Conservation (phyloP, 2,888 invertebrate genomes). For the Calliopum simillimum region DNA sequence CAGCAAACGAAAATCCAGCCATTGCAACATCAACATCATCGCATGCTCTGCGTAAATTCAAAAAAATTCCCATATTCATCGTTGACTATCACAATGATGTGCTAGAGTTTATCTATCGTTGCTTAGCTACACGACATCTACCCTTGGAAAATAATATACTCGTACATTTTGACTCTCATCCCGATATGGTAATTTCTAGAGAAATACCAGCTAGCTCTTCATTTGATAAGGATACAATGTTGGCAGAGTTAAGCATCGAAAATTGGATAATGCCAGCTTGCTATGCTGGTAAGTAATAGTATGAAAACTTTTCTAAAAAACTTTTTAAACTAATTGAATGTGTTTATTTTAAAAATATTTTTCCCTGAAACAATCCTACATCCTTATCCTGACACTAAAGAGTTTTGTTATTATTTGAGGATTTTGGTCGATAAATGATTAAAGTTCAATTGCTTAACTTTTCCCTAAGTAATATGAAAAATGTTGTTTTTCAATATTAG, state of each 20-base stretch:
- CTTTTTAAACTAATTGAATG: neutral
- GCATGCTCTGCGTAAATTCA: slow-evolving; percentile 51
- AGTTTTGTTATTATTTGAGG: too few relatives aligned
- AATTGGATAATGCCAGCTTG: slow-evolving; percentile 93
- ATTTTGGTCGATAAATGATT: too few relatives aligned
- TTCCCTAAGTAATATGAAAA: too few relatives aligned
- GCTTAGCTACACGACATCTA: slow-evolving; percentile 83
- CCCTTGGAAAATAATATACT: slow-evolving; percentile 81
- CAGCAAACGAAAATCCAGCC: slow-evolving; percentile 27
- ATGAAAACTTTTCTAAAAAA: too few relatives aligned
- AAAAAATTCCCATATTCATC: slow-evolving; percentile 78
- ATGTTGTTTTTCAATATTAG: too few relatives aligned
- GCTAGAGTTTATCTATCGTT: slow-evolving; percentile 81
- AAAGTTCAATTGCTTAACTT: too few relatives aligned
- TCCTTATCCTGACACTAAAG: too few relatives aligned
- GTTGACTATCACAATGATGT: slow-evolving; percentile 86
- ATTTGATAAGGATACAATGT: slow-evolving; percentile 78
- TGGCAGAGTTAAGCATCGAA: slow-evolving; percentile 84
- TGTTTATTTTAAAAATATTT: neutral
- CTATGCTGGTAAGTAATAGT: slow-evolving; percentile 73
- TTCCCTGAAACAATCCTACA: too few relatives aligned
- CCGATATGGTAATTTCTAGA: slow-evolving; percentile 87
- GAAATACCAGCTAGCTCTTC: slow-evolving; percentile 81
- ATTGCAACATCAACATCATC: slow-evolving; percentile 12
- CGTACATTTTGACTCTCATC: slow-evolving; percentile 92